Base-by-base conservation (phyloP, 2,888 invertebrate genomes). In the Carcina quercana region DNA sequence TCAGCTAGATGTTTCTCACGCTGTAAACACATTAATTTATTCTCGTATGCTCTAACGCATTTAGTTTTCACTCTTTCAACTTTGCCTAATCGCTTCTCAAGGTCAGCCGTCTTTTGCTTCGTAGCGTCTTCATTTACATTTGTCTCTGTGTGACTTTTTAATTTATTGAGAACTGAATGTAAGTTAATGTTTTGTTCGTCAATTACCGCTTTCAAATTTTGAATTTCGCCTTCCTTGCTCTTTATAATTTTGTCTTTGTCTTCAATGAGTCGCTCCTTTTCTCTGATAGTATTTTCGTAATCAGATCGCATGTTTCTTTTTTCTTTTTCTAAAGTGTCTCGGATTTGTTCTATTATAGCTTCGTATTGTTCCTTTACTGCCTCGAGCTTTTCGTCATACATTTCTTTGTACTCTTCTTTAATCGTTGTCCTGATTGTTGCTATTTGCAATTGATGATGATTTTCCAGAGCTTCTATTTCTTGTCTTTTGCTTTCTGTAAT, bases 1-100 rank as follows among this genome's bases (percentile, higher is more conserved):
- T 78, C 78, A 0, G 63, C 43, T 29, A 79, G 55, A 40, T 79
- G 69, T 33, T 78, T 80, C 5, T 80, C 78, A 32, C 68, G 56
- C 39, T 76, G 74, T 13, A 78, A 40, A 36, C 61, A 56, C 1
- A 64, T 59, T 32, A 82, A 30, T 45, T 72, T 79, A 1, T 59
- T 45, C 46, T 82, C 78, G 42, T 61, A 80, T 0, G 57, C 41
- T 47, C 57, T 69, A 1, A 50, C 37, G 26, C 46, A 64, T 47
- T 70, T 79, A 0, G 50, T 43, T 52, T 72, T 82, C 1, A 60
- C 56, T 42, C 65, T 79, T 42, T 78, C 75, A 41, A 68, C 42
- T 50, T 67, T 74, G 31, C 43, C 50, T n/a, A 82, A 40, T n/a
- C 65, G 65, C 47, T 59, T 78, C 40, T 82, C 74, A 28, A 80